A percentile compares a stretch with the other conserved stretches of the same genome.
phyloP scores from a whole-genome alignment of 2,113 vertebrate genomes.

The Macquaria ambigua region DNA sequence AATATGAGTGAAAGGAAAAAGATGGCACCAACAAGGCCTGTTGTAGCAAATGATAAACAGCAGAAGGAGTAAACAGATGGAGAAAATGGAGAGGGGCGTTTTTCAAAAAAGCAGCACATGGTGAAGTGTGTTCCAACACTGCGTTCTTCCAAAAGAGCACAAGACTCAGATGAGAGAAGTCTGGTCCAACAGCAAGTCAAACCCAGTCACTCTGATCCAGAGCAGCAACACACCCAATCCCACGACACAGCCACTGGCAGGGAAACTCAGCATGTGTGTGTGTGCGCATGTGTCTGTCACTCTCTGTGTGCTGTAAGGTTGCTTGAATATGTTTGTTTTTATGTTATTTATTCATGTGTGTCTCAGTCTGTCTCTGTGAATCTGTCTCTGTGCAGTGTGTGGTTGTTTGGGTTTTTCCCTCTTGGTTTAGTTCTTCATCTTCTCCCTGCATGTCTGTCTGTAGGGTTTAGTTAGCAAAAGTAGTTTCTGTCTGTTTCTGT shows the following conservation, averaged over 20 bases:
- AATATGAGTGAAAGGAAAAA: constrained; percentile 11
- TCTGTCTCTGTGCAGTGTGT: background rate
- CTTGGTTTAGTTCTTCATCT: constrained; percentile 24
- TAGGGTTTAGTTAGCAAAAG: background rate
- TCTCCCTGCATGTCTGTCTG: background rate
- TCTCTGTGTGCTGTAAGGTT: constrained; percentile 21
- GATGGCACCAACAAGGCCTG: background rate
- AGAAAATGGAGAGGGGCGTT: constrained; percentile 33
- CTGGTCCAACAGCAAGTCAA: constrained; percentile 61
- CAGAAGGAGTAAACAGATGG: constrained; percentile 68
- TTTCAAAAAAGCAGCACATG: constrained; percentile 49
- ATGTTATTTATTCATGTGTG: constrained; percentile 47
- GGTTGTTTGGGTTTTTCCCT: constrained; percentile 23
- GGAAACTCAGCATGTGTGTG: constrained; percentile 18
- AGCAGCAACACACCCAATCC: constrained; percentile 70
- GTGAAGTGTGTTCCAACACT: constrained; percentile 49
- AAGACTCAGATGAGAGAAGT: constrained; percentile 44
- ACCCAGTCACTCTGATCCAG: constrained; percentile 59
- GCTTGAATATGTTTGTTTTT: constrained; percentile 24
- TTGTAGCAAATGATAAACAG: constrained; percentile 51
- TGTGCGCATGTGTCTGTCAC: constrained; percentile 7
- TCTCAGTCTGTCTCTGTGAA: constrained; percentile 5
- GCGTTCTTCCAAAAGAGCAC: constrained; percentile 61
- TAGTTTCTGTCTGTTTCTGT: background rate
- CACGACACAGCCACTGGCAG: constrained; percentile 46